These are phyloP conservation scores for Pogonomyrmex californicus DNA, from an alignment of 1,140 invertebrate species.

Conservation along the genomic window DNA sequence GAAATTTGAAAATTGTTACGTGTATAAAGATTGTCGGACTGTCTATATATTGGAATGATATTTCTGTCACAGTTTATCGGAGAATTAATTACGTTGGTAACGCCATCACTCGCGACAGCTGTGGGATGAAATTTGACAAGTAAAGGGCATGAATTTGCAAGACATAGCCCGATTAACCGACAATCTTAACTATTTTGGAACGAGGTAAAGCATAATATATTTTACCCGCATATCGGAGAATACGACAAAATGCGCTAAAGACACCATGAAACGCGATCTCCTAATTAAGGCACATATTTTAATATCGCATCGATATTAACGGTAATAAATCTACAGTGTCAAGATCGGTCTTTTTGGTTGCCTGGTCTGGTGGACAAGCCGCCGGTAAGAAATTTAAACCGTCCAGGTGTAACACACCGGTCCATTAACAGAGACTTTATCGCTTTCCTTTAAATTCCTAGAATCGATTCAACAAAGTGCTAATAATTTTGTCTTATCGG, in stretches of 20 bases:
- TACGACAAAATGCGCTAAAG: neutral
- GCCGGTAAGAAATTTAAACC: constrained; percentile 29
- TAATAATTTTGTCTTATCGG: constrained; percentile 40
- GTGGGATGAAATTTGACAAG: constrained; percentile 40
- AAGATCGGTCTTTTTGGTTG: neutral
- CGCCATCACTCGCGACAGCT: constrained; percentile 43
- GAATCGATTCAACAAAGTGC: constrained; percentile 6
- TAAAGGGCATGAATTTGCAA: constrained; percentile 52
- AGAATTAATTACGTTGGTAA: constrained; percentile 60
- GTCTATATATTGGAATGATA: constrained; percentile 5
- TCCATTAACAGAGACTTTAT: constrained; percentile 35
- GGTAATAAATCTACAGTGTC: constrained; percentile 46
- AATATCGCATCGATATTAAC: constrained; percentile 50
- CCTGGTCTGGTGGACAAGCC: neutral
- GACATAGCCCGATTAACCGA: constrained; percentile 22
- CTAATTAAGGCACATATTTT: constrained; percentile 48
- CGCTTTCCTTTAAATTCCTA: neutral
- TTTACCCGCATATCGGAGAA: constrained; percentile 1
- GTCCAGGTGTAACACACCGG: constrained; percentile 34
- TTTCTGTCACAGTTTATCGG: constrained; percentile 50
- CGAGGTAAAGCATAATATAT: constrained; percentile 38
- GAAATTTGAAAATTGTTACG: neutral
- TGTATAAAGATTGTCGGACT: neutral
- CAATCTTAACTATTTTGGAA: constrained; percentile 51
- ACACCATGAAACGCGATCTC: neutral